Evolutionary conservation across 2,797 vertebrate genomes (phyloP).

Genomic region (Sarcoramphus papa): DNA sequence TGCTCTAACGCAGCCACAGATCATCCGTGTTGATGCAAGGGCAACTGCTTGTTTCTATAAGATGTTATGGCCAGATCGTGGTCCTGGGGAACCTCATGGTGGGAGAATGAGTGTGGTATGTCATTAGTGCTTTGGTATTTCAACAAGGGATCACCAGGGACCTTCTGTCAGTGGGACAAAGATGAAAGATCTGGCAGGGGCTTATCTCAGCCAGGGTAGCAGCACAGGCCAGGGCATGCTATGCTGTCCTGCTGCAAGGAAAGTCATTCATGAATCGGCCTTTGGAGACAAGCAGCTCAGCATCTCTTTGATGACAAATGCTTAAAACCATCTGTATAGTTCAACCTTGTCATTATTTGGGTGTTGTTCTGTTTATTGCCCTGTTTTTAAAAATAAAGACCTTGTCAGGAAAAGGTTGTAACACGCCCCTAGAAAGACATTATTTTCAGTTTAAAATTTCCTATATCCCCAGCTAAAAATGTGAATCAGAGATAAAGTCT

Average conservation of each 20-base stretch:
- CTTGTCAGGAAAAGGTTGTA: constrained; percentile 35
- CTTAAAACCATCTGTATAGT: not conserved
- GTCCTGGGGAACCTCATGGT: not conserved
- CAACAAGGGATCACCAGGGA: not conserved
- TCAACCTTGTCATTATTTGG: constrained; percentile 5
- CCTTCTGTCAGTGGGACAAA: not conserved
- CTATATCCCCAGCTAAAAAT: constrained; percentile 52
- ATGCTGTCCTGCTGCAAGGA: not conserved
- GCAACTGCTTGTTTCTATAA: not conserved
- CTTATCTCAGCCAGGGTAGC: not conserved
- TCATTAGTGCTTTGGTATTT: not conserved
- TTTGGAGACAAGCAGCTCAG: not conserved
- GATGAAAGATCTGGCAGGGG: not conserved
- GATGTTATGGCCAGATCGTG: not conserved
- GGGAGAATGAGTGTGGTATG: not conserved
- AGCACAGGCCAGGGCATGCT: not conserved
- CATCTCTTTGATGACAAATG: not conserved
- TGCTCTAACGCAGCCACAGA: not conserved
- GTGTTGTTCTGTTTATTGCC: constrained; percentile 23
- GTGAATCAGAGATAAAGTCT: constrained; percentile 32
- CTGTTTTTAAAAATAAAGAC: constrained; percentile 22
- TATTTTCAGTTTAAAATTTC: constrained; percentile 58
- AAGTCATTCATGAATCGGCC: not conserved
- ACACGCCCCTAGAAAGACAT: constrained; percentile 1
- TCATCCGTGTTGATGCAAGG: not conserved